These are phyloP conservation scores for Sebastes minor DNA, from an alignment of 2,797 vertebrate species.

Conservation along the genomic window DNA sequence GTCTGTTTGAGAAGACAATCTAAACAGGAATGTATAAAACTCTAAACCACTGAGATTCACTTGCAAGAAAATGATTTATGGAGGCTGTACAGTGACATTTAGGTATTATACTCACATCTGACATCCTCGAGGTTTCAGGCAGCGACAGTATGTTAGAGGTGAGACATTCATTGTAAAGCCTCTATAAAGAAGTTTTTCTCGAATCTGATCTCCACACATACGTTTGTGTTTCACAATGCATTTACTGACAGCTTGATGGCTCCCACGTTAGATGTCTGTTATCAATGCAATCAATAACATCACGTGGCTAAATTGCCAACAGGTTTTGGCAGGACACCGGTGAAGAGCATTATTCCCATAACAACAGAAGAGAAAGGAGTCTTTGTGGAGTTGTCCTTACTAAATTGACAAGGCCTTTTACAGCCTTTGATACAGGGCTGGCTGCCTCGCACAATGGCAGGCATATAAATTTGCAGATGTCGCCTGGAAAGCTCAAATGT, in stretches of 20 bases:
- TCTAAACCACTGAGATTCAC: not conserved
- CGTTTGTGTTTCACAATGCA: not conserved
- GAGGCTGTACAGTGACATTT: not conserved
- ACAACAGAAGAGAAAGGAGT: conserved; percentile 84
- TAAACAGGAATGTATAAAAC: not conserved
- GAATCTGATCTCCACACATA: not conserved
- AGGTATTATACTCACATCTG: not conserved
- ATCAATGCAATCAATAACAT: conserved; percentile 64
- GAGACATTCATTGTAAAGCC: not conserved
- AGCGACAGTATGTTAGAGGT: not conserved
- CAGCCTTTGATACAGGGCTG: conserved; percentile 91
- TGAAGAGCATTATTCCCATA: conserved; percentile 63
- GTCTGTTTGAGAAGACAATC: not conserved
- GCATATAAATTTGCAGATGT: conserved; percentile 98
- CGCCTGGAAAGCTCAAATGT: conserved; percentile 98
- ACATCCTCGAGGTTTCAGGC: not conserved
- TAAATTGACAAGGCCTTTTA: conserved; percentile 98
- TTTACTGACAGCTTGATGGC: conserved; percentile 22
- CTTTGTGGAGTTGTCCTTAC: conserved; percentile 93
- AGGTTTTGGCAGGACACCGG: conserved; percentile 62
- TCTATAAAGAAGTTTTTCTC: not conserved
- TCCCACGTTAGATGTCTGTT: conserved; percentile 39
- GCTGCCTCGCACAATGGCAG: conserved; percentile 94
- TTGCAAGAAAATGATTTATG: not conserved
- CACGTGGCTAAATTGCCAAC: conserved; percentile 41